A percentile compares a stretch with the other conserved stretches of the same genome.
Evolutionary conservation across 2,113 vertebrate species (phyloP).

Genomic region (Sitta europaea): DNA sequence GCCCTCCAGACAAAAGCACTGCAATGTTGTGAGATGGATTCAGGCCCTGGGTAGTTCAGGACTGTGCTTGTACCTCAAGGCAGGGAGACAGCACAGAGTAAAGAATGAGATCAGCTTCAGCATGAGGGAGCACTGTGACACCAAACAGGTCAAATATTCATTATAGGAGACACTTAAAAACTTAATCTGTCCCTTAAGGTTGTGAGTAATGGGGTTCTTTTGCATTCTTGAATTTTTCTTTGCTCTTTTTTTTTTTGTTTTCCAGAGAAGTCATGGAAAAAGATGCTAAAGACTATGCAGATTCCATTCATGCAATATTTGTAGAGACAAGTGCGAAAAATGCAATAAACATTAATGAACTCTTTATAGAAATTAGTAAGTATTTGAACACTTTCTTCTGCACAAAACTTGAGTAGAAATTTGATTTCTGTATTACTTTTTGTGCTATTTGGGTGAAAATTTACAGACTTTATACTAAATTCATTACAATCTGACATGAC

Average conservation of each 20-base stretch:
- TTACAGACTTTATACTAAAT: background rate
- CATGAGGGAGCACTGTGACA: background rate
- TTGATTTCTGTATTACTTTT: background rate
- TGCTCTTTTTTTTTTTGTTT: conserved; percentile 61
- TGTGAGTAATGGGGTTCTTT: background rate
- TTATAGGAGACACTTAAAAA: background rate
- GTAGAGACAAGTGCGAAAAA: conserved; percentile 98
- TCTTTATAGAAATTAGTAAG: conserved; percentile 99
- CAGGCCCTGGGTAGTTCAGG: background rate
- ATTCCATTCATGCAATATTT: conserved; percentile 97
- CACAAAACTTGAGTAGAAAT: background rate
- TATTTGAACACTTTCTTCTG: conserved; percentile 50
- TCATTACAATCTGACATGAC: background rate
- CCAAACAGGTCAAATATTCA: background rate
- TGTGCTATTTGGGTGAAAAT: background rate
- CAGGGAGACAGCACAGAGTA: background rate
- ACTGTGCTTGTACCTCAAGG: background rate
- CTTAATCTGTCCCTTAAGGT: background rate
- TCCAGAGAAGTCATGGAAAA: conserved; percentile 94
- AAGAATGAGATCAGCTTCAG: background rate
- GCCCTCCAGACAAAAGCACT: background rate
- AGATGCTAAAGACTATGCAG: conserved; percentile 97
- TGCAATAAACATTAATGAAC: conserved; percentile 97
- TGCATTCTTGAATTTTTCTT: background rate
- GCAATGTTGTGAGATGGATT: background rate